Base-by-base conservation (phyloP, 2,888 invertebrate species). In the Cataglyphis rosenhaueri region DNA sequence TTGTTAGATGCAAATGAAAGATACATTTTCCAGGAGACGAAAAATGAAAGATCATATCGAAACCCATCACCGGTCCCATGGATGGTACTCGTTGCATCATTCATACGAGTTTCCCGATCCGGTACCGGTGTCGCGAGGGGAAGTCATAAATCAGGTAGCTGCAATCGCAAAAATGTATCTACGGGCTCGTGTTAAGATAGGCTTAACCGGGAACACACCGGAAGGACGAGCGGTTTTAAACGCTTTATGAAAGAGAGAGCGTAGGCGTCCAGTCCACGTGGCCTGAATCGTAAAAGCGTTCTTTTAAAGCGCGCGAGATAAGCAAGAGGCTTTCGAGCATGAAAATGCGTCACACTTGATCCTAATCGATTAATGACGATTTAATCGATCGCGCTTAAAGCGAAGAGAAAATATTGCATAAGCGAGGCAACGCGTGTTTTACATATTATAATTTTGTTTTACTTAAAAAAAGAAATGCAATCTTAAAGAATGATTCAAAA, bases 141-240 rank as follows among this genome's bases (percentile, higher is more conserved):
- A 87, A 86, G 85, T 89, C 68, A 82, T 84, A 86, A 88, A 87
- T 84, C 82, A 44, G 44, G 62, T 48, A 73, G 71, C 35, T 52
- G 71, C 64, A 84, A 88, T 86, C 85, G 81, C 76, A 65, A 86
- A 87, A 84, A 84, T 87, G 84, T 82, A 85, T 85, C 87, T 85
- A 57, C 15, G 10, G 44, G 57, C 62, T 55, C 29, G 35, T 29
- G 41, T 59, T 25, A 62, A 61, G 76, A 10, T 68, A 61, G 66
- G n/a, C 38, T 64, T 73, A 73, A 59, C 21, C 65, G 71, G 35
- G 64, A 18, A 8, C 41, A 38, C 74, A 71, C 76, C 83, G 86
- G 84, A 84, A 78, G 71, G 81, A 85, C 71, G 84, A 82, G 71
- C 70, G 75, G 48, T 84, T 84, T 74, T 85, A 84, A 86, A 76